These are phyloP conservation scores for Calameuta pallipes DNA, from an alignment of 2,888 invertebrate species.

Conservation along the genomic window DNA sequence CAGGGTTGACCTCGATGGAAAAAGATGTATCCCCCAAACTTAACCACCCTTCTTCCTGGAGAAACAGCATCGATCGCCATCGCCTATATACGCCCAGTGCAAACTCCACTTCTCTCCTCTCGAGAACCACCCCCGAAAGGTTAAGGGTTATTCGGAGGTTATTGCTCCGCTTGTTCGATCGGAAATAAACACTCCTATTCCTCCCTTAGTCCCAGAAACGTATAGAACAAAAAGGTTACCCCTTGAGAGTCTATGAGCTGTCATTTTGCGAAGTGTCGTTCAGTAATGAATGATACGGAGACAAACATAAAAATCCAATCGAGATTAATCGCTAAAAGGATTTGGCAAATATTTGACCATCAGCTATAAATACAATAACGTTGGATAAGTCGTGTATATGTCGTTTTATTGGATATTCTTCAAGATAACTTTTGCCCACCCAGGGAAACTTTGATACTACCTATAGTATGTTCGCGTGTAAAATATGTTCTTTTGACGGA, in stretches of 20 bases:
- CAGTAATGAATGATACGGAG: background rate
- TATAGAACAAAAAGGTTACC: background rate
- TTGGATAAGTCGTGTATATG: background rate
- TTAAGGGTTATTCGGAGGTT: conserved; percentile 7
- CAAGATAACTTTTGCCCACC: too few species aligned
- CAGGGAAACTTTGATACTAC: background rate
- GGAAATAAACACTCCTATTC: conserved; percentile 9
- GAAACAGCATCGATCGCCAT: background rate
- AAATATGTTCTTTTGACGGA: background rate
- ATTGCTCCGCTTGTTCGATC: background rate
- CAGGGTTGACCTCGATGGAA: background rate
- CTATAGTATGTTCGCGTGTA: background rate
- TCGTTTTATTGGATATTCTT: background rate
- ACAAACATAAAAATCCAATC: background rate
- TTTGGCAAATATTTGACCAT: background rate
- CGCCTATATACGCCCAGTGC: background rate
- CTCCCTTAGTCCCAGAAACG: background rate
- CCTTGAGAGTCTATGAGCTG: background rate
- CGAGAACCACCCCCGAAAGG: background rate
- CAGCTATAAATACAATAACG: background rate
- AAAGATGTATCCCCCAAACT: background rate
- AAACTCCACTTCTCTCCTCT: background rate
- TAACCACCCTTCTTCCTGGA: background rate
- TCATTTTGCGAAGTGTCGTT: background rate
- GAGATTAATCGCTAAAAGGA: background rate